Percentiles rank a stretch among this genome's conserved stretches.
Conservation (phyloP, 2,797 vertebrate species). For the Coregonus suidteri region DNA sequence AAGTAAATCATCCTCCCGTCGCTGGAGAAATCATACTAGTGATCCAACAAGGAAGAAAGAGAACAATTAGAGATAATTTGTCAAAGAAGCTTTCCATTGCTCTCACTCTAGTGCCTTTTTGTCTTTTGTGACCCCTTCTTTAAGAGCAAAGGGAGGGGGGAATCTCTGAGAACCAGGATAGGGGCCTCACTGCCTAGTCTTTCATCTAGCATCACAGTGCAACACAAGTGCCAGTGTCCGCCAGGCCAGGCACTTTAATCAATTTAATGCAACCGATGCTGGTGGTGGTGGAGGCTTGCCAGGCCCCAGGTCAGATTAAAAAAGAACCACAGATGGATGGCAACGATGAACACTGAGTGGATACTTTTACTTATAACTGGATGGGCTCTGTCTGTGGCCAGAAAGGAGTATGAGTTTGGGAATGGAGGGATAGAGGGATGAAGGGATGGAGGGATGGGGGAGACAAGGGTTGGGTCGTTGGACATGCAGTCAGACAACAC, state of each 20-base stretch:
- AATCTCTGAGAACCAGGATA: constrained; percentile 79
- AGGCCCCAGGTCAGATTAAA: constrained; percentile 83
- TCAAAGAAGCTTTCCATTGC: constrained; percentile 91
- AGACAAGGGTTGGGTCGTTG: constrained; percentile 71
- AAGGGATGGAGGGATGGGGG: constrained; percentile 48
- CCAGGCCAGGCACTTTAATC: constrained; percentile 92
- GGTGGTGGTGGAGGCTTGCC: constrained; percentile 75
- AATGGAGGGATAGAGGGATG: constrained; percentile 37
- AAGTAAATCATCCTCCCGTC: constrained; percentile 78
- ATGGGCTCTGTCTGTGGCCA: constrained; percentile 64
- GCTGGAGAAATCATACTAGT: constrained; percentile 77
- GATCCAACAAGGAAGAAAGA: constrained; percentile 89
- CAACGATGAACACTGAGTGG: constrained; percentile 58
- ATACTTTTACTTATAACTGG: constrained; percentile 76
- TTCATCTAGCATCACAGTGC: constrained; percentile 92
- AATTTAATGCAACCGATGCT: constrained; percentile 90
- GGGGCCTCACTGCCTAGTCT: constrained; percentile 76
- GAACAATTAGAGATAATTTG: constrained; percentile 97
- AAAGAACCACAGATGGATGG: constrained; percentile 85
- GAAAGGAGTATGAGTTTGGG: constrained; percentile 64
- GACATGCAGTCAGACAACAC: constrained; percentile 74
- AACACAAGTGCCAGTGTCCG: constrained; percentile 81
- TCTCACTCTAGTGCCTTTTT: constrained; percentile 86
- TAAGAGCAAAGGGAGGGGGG: constrained; percentile 81
- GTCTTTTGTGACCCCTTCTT: constrained; percentile 89